Evolutionary conservation across 2,888 invertebrate genomes (phyloP).

Genomic region (Parapristionchus giblindavisi): DNA sequence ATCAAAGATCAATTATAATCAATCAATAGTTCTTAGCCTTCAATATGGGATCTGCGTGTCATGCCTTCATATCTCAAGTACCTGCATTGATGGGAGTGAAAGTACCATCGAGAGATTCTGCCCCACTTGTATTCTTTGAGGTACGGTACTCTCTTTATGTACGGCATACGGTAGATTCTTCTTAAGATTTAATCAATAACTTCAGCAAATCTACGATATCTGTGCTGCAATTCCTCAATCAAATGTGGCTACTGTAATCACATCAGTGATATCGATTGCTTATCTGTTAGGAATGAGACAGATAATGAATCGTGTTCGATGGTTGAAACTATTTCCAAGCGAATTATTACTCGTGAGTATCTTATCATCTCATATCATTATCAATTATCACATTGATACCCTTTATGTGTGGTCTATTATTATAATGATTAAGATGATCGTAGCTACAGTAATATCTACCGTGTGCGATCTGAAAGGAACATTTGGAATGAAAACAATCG

Average conservation of each 20-base stretch:
- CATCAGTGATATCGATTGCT: constrained; percentile 40
- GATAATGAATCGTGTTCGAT: not conserved
- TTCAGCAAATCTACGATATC: constrained; percentile 4
- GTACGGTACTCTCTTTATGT: not conserved
- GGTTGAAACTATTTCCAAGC: constrained; percentile 13
- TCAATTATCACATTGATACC: no score
- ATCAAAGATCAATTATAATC: no score
- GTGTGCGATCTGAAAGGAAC: constrained; percentile 66
- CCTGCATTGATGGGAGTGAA: constrained; percentile 45
- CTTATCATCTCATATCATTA: not conserved
- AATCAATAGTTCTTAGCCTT: no score
- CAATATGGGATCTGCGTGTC: constrained; percentile 72
- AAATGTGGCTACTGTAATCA: constrained; percentile 45
- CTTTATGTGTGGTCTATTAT: no score
- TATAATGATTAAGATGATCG: constrained; percentile 71
- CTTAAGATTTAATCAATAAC: no score
- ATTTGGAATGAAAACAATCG: constrained; percentile 70
- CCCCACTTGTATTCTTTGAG: constrained; percentile 38
- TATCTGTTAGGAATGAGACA: constrained; percentile 41
- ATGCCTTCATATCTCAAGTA: constrained; percentile 72
- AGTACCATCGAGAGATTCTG: constrained; percentile 31
- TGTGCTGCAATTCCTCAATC: constrained; percentile 39
- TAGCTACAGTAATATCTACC: constrained; percentile 70
- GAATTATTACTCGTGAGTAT: constrained; percentile 27
- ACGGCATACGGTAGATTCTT: no score